Base-by-base conservation (phyloP, 2,888 invertebrate genomes). In the Yponomeuta malinellus region DNA sequence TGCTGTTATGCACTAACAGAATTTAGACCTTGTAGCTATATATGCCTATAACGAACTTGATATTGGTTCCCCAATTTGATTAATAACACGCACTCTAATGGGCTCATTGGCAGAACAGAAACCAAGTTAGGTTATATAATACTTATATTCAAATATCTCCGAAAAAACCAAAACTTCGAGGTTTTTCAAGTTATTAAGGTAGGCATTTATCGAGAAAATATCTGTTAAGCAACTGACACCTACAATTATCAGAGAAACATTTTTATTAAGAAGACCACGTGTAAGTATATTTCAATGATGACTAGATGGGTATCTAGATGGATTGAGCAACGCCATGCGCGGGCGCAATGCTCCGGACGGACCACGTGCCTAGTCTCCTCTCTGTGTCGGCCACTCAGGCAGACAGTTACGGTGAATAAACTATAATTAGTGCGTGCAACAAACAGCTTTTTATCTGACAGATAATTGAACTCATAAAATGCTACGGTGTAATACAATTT, bases 321-420 rank as follows among this genome's bases (percentile, higher is more conserved):
- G 52, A 15, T 59, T 59, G 52, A 59, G 52, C 52, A 59, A 59
- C 52, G 52, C 52, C 52, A 59, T 59, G 52, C 52, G 52, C 52
- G 52, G 5, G 52, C 52, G 52, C 52, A 59, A 15, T 59, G 52
- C 52, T 59, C 52, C 52, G 37, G 23, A 59, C 52, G 37, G 23
- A 59, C 52, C 70, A 52, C 52, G 65, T 69, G 31, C 33, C 69
- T n/a, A 23, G 69, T 23, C 31, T 68, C 48, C n/a, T 15, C 52
- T 69, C 15, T 31, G 15, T 52, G 23, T 52, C 69, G 69, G 31
- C 31, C 59, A 63, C 15, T 37, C 43, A 59, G 63, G 15, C 70
- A 23, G 23, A 63, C 63, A 70, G 64, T 64, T 63, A 70, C 70
- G 83, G 77, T 76, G 76, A 76, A 76, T 72, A 76, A 75, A 76